Base-by-base conservation (phyloP, 92 coral and sea anemone genomes). In the Zoanthus solanderi region DNA sequence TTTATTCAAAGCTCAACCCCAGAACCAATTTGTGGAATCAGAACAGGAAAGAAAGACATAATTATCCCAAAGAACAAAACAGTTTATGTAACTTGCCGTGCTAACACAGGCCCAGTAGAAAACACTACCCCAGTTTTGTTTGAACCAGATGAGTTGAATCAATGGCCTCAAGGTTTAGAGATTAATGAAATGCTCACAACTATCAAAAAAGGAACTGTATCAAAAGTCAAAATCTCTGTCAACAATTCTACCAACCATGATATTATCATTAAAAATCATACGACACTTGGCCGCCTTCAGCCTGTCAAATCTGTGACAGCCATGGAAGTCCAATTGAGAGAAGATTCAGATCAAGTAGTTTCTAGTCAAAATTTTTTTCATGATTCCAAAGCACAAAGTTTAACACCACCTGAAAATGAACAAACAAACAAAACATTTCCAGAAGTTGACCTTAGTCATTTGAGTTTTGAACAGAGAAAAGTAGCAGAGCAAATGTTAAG, bases 91-190 rank as follows among this genome's bases (percentile, higher is more conserved):
- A 71, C 56, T 12, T 84, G 89, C 50, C 80, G 86, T 89, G 75
- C 82, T 9, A 78, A 77, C 71, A 77, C 86, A 23, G 89, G 92
- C 28, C 82, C 86, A 53, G 89, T 84, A 28, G 68, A 71, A 58
- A 58, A 29, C 54, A 83, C 65, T 56, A 78, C 54, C 18, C 85
- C 89, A 48, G 82, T 84, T 76, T 45, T 78, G 56, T 78, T 84
- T 84, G 92, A 75, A 66, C 85, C 86, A 47, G 76, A 89, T 15
- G 54, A 69, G 61, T 61, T 78, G 42, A 77, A 47, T 50, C 78
- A 84, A 61, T 89, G 65, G 71, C 92, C 85, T 42, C 88, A 89
- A 50, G 92, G 92, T 45, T 89, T 89, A 52, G 92, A 89, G 78
- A 72, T 89, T 9, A 83, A 31, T 77, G 92, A 83, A 72, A 84